Percentiles rank a stretch among this genome's conserved stretches.
Evolutionary conservation across 2,113 vertebrate species (phyloP).

Genomic region (Panthera leo): DNA sequence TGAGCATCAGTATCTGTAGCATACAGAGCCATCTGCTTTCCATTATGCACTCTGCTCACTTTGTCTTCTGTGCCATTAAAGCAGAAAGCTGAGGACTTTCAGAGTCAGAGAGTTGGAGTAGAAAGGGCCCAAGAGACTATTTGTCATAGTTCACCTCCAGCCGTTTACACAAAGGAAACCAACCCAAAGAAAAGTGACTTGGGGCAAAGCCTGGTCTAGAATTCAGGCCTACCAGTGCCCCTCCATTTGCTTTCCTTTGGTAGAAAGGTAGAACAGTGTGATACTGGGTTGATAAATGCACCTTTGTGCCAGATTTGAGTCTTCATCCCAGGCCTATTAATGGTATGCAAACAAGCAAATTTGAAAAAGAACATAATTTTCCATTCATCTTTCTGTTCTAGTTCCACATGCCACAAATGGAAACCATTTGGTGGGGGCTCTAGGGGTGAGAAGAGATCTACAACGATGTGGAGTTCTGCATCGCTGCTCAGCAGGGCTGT

Average conservation of each 20-base stretch:
- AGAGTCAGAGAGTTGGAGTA: not conserved
- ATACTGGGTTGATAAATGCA: not conserved
- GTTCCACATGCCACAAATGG: conserved; percentile 50
- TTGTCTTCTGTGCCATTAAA: not conserved
- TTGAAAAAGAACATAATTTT: conserved; percentile 56
- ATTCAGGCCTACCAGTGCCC: not conserved
- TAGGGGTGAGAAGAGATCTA: conserved; percentile 65
- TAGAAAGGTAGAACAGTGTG: not conserved
- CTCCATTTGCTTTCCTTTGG: not conserved
- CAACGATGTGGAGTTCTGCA: conserved; percentile 66
- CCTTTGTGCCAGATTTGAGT: not conserved
- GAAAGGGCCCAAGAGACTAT: not conserved
- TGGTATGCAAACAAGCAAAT: conserved; percentile 52
- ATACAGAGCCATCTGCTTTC: too few species aligned
- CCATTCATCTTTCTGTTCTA: conserved; percentile 64
- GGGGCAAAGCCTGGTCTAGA: not conserved
- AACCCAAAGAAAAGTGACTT: not conserved
- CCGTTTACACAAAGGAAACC: not conserved
- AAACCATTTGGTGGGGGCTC: conserved; percentile 79
- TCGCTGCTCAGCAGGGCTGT: conserved; percentile 81
- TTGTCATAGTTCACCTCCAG: not conserved
- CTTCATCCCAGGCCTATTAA: conserved; percentile 1
- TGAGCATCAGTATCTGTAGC: not conserved
- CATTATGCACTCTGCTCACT: not conserved
- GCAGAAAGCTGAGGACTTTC: not conserved